Evolutionary conservation across 2,113 vertebrate species (phyloP).

Genomic region (Solea solea): DNA sequence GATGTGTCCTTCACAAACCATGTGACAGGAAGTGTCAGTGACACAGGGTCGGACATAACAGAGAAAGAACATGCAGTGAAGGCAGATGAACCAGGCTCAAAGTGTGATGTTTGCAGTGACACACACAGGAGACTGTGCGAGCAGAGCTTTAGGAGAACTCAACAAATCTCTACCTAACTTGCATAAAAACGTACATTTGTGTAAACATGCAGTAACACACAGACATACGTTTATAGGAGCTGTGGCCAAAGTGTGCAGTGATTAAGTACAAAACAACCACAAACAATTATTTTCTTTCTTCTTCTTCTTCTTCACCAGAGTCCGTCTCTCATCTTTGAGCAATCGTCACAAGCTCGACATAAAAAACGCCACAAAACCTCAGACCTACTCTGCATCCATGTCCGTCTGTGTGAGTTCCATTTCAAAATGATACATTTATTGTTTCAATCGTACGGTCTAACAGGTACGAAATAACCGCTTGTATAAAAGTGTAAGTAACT

Average conservation of each 20-base stretch:
- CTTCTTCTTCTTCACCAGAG: conserved; percentile 50
- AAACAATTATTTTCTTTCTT: background rate
- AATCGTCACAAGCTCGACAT: background rate
- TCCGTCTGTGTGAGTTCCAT: conserved; percentile 6
- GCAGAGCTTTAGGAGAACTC: conserved; percentile 2
- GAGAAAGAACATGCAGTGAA: conserved; percentile 20
- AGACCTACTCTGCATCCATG: conserved; percentile 1
- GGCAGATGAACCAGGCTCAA: conserved; percentile 17
- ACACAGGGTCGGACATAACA: background rate
- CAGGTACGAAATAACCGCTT: conserved; percentile 30
- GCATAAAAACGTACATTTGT: background rate
- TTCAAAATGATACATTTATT: conserved; percentile 24
- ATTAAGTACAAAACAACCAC: conserved; percentile 1
- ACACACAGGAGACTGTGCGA: conserved; percentile 13
- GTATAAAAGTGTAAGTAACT: conserved; percentile 9
- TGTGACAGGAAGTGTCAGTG: conserved; percentile 13
- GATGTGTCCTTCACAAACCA: conserved; percentile 26
- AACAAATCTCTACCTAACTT: conserved; percentile 11
- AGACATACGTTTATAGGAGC: conserved; percentile 18
- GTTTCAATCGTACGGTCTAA: background rate
- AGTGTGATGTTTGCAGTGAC: conserved; percentile 29
- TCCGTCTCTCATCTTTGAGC: conserved; percentile 12
- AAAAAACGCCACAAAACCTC: conserved; percentile 17
- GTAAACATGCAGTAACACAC: conserved; percentile 33
- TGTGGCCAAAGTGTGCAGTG: conserved; percentile 27